These are phyloP conservation scores for Helarctos malayanus DNA, from an alignment of 2,797 vertebrate genomes.

Conservation along the genomic window DNA sequence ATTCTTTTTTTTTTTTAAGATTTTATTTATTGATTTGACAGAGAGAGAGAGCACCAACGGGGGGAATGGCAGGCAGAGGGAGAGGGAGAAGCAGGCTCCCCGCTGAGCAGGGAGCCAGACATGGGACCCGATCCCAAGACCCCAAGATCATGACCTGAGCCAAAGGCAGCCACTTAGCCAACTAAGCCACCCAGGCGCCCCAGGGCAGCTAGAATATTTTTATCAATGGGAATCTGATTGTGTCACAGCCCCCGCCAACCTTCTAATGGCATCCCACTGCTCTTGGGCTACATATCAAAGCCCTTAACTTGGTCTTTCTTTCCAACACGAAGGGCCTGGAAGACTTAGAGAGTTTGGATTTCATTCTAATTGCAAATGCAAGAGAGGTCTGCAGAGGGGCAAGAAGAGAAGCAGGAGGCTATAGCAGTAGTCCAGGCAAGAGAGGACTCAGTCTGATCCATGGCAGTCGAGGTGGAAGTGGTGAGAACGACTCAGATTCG, in stretches of 20 bases:
- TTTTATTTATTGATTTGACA: too few species aligned
- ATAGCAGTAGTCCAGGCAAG: neutral
- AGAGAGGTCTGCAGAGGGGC: neutral
- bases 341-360: neutral
- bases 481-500: neutral
- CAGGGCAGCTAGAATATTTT: neutral
- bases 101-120: neutral
- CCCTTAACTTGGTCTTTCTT: neutral
- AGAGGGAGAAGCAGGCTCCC: neutral
- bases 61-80: neutral
- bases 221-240: neutral
- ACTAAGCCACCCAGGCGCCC: neutral
- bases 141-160: neutral
- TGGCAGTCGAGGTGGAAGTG: too few species aligned
- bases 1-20: too few species aligned
- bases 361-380: neutral
- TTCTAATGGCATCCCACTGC: neutral
- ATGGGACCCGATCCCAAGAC: neutral
- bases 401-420: neutral
- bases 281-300: conserved; percentile 13
- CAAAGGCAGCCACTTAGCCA: neutral
- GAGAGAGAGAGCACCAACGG: too few species aligned
- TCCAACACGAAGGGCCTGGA: neutral
- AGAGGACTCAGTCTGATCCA: neutral
- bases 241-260: neutral